Base-by-base conservation (phyloP, 1,140 invertebrate genomes). In the Temnothorax nylanderi region DNA sequence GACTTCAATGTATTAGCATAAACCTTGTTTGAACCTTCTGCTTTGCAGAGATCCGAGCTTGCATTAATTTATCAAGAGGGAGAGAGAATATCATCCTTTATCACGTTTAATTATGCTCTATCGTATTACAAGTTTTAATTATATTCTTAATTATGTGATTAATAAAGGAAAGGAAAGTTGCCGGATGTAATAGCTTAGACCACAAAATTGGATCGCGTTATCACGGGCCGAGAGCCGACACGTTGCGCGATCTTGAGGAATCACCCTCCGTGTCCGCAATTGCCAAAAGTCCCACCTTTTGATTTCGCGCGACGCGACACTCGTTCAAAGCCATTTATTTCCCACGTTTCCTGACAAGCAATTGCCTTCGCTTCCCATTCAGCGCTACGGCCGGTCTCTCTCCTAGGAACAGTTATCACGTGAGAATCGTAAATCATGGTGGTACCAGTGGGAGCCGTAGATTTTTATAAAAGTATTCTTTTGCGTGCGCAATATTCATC, bases 361-460 rank as follows among this genome's bases (percentile, higher is more conserved):
- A 82, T 82, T 82, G 80, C 80, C 80, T 74, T 82, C 32, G 26
- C 80, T 82, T 82, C 67, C 41, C 47, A 56, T 81, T 71, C 49
- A 56, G 34, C 13, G 49, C 47, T 44, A 58, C 16, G 49, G 34
- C n/a, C 26, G 51, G 6, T 11, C 67, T 58, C 37, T 11, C 67
- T 58, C 37, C 7, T 58, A 67, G 80, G 80, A 82, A 74, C 67
- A 74, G 80, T 82, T 82, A 82, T 82, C 80, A 82, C 80, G 11
- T 58, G 54, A 82, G 41, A 74, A 47, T 60, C 67, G 41, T 82
- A 82, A 82, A 82, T 82, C 80, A 82, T 82, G 5, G 47, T 26
- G 37, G 7, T 47, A 47, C 11, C 41, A 58, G 51, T 10, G 78
- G 37, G 67, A 60, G 26, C 58, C 67, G 13, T 58, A 72, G 10